Evolutionary conservation across 2,113 vertebrate genomes (phyloP).

Genomic region (Nothocercus nigrocapillus): DNA sequence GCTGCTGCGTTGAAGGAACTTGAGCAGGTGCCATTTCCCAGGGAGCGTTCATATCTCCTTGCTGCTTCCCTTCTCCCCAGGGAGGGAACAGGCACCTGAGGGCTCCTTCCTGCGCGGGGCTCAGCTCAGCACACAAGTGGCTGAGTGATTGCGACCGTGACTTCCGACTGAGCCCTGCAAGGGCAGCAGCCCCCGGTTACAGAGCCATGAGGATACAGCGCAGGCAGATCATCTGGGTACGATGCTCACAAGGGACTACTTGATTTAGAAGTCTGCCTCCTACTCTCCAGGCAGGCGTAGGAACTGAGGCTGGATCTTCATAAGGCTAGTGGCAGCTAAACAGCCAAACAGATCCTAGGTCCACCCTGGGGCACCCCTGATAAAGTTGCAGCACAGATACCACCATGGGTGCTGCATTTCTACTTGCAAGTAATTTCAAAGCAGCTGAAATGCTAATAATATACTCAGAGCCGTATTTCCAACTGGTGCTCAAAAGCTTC

Average conservation of each 20-base stretch:
- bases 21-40: background rate
- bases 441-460: too few species aligned
- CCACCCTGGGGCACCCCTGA: background rate
- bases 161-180: accelerated
- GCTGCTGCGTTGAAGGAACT: background rate
- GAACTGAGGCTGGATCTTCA: accelerated
- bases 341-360: background rate
- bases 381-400: background rate
- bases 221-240: accelerated
- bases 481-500: background rate
- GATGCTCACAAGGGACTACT: background rate
- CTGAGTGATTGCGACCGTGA: accelerated
- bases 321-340: background rate
- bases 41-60: background rate
- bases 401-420: background rate
- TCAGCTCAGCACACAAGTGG: accelerated
- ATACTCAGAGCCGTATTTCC: background rate
- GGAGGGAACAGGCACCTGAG: accelerated
- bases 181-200: accelerated
- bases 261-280: background rate
- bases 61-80: accelerated
- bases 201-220: background rate
- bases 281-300: background rate
- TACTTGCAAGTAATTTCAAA: background rate
- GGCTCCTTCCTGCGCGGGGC: background rate